Percentiles rank a stretch among this genome's conserved stretches.
Evolutionary conservation across 2,113 vertebrate genomes (phyloP).

Genomic region (Empidonax alnorum): DNA sequence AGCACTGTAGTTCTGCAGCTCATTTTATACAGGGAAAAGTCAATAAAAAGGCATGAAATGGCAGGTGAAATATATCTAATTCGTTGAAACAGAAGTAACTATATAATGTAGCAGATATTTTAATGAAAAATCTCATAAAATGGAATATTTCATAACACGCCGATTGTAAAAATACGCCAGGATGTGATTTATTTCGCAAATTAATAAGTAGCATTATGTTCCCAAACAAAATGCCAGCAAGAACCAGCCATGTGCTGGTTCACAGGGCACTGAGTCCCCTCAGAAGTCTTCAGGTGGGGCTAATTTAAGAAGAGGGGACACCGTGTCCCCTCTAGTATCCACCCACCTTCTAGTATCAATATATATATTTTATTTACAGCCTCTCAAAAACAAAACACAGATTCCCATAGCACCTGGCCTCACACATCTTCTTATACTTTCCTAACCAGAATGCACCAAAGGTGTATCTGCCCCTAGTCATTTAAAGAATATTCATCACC

Average conservation of each 20-base stretch:
- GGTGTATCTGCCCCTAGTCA: neutral
- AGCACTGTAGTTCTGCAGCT: neutral
- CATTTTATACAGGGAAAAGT: neutral
- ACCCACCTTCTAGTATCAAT: neutral
- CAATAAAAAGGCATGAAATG: neutral
- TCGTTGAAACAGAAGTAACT: neutral
- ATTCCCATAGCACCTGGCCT: neutral
- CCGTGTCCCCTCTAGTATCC: rapidly evolving
- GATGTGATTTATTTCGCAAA: neutral
- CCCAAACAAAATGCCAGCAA: neutral
- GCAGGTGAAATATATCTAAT: neutral
- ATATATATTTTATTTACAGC: neutral
- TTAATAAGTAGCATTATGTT: neutral
- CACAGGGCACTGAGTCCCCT: rapidly evolving
- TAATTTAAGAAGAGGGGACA: neutral
- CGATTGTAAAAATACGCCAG: neutral
- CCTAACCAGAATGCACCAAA: neutral
- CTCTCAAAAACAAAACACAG: neutral
- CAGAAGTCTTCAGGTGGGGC: neutral
- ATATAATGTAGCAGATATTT: neutral
- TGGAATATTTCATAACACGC: neutral
- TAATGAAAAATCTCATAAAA: neutral
- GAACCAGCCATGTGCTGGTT: neutral
- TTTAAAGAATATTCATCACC: neutral
- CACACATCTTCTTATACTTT: neutral